Conservation (phyloP, 2,113 vertebrate genomes). For the Ciconia maguari region DNA sequence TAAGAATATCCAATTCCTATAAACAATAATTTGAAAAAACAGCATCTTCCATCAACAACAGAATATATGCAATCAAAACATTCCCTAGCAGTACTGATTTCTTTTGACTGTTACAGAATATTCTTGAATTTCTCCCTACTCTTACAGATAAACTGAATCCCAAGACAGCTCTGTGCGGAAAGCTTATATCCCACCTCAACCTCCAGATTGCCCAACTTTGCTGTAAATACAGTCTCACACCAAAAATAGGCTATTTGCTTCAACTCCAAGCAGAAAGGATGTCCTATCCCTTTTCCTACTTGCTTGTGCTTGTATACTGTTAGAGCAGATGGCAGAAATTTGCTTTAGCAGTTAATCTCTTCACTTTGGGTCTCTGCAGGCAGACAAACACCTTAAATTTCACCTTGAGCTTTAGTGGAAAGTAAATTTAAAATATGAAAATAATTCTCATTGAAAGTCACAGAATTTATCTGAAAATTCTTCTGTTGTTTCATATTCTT, state of each 20-base stretch:
- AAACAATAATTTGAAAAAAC: background rate
- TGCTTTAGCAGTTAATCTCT: background rate
- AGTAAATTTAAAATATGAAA: background rate
- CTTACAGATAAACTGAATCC: background rate
- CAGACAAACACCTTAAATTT: background rate
- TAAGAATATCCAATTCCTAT: background rate
- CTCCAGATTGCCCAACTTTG: background rate
- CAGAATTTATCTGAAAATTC: background rate
- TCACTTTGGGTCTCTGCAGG: background rate
- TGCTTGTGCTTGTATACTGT: background rate
- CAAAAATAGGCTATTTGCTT: background rate
- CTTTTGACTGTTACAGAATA: background rate
- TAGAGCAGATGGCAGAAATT: slow-evolving; percentile 6
- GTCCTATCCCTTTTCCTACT: background rate
- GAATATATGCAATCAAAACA: background rate
- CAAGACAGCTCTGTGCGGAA: background rate
- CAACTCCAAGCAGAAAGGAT: background rate
- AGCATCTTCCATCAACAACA: background rate
- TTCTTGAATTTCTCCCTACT: background rate
- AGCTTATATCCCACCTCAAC: background rate
- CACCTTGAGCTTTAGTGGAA: background rate
- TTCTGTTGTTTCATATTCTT: background rate
- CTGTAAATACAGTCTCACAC: background rate
- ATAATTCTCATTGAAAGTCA: background rate
- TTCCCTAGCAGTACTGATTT: background rate